Evolutionary conservation across 2,888 invertebrate species (phyloP).

Genomic region (Timema podura): DNA sequence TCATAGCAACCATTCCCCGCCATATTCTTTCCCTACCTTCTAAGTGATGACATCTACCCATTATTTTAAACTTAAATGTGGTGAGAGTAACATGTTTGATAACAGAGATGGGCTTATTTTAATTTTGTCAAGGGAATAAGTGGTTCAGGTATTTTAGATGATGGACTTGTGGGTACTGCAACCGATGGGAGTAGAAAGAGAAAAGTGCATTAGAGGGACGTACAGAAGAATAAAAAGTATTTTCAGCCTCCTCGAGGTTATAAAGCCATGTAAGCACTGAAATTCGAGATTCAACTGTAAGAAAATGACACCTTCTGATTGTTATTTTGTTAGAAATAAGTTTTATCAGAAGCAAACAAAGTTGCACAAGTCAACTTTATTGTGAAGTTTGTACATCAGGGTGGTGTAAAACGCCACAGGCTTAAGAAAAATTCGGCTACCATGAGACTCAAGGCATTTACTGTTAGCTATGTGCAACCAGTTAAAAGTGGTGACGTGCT

Average conservation of each 20-base stretch:
- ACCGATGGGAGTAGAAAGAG: not conserved
- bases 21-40: too few relatives aligned
- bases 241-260: not conserved
- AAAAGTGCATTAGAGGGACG: not conserved
- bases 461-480: not conserved
- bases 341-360: not conserved
- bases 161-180: conserved; percentile 4
- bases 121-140: not conserved
- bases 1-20: not conserved
- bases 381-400: not conserved
- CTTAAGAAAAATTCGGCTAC: conserved; percentile 3
- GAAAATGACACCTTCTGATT: not conserved
- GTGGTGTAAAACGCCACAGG: not conserved
- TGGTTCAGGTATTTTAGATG: not conserved
- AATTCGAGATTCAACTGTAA: conserved; percentile 5
- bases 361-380: not conserved
- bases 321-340: not conserved
- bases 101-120: not conserved
- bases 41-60: too few relatives aligned
- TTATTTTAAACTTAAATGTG: not conserved
- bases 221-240: not conserved
- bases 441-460: conserved; percentile 7
- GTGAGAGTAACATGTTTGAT: not conserved
- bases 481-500: not conserved
- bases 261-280: not conserved